A percentile compares a stretch with the other conserved stretches of the same genome.
phyloP scores from a whole-genome alignment of 2,797 vertebrate species.

The Mormyrops boulengeri region DNA sequence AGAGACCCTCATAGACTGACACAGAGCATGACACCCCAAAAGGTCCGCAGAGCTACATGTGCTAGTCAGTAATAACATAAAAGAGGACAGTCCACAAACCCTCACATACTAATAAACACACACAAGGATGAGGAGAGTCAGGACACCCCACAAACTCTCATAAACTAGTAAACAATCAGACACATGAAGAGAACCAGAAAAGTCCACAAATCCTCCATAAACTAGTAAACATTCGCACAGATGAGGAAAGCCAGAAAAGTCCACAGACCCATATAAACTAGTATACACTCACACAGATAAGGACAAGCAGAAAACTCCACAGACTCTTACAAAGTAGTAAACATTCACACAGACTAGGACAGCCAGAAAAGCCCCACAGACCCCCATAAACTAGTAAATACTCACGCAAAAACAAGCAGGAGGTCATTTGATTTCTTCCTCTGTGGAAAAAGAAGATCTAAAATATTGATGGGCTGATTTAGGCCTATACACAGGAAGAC shows the following conservation, averaged over 20 bases:
- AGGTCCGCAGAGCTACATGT: background rate
- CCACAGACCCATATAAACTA: background rate
- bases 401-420: background rate
- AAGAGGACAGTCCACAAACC: background rate
- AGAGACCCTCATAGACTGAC: background rate
- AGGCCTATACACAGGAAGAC: background rate
- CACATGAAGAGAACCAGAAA: background rate
- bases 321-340: background rate
- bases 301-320: background rate
- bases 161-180: background rate
- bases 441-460: background rate
- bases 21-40: background rate
- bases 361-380: background rate
- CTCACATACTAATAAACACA: background rate
- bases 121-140: background rate
- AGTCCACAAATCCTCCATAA: background rate
- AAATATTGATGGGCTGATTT: conserved; percentile 1
- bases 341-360: background rate
- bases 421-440: background rate
- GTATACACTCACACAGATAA: background rate
- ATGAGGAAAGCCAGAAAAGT: background rate
- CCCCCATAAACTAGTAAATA: background rate
- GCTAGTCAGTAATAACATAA: background rate
- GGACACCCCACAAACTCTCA: background rate
- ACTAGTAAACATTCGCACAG: background rate